Evolutionary conservation across 2,888 invertebrate genomes (phyloP), one percentile per base, ranked within the genome.

Genomic region (Drosophila mayaguana): DNA sequence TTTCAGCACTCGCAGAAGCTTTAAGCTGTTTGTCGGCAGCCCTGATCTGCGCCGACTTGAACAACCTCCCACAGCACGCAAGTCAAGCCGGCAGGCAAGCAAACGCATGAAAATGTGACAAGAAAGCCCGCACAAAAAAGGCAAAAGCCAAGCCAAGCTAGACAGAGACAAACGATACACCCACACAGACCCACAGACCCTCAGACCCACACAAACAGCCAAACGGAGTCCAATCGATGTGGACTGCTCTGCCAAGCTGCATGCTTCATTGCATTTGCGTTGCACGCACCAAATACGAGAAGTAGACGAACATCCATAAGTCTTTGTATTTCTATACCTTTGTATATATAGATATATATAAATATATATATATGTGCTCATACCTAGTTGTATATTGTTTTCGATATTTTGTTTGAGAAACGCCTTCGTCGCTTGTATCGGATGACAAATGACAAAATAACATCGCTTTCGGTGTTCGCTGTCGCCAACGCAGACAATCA

Each of bases 201-300:
- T 2, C 46, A 64, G 34, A 53, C 53, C 18, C 40, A 25, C 34
- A 12, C 46, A 64, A 42, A 53, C 53, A 20, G 45, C 22, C 45
- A 45, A 18, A 34, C 50, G 36, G 50, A 54, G 63, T 43, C 50
- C 55, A 25, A 40, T 14, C 40, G 61, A 62, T 56, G 50, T 28
- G 48, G 48, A 57, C 50, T 51, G 45, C 61, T 64, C 72, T 72
- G 67, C 40, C 50, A 53, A 62, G 62, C 66, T 57, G 62, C 67
- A 79, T 42, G 89, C 76, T 78, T 55, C 78, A 89, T 83, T 86
- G 85, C 76, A 85, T 82, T 89, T 86, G 81, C 81, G 78, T 81
- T 86, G 86, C 89, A 86, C 85, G 85, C 90, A 86, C 83, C 84
- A 85, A 68, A 88, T 83, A 76, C 83, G 84, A 84, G 82, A 76